Base-by-base conservation (phyloP, 2,797 vertebrate genomes). In the Tinamus major region DNA sequence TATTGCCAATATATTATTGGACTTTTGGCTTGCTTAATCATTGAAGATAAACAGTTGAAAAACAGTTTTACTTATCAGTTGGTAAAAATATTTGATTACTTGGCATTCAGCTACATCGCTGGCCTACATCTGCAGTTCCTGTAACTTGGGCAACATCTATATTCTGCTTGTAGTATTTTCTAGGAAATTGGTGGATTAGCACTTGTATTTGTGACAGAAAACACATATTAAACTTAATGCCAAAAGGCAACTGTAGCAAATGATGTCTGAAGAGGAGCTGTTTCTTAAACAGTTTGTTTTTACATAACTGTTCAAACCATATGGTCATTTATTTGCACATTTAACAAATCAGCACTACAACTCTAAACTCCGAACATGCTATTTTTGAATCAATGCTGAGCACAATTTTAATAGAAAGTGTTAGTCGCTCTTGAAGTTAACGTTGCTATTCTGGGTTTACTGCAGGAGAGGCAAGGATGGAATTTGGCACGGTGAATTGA, bases 81-180 rank as follows among this genome's bases (percentile, higher is more conserved):
- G 97, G 95, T 96, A 96, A 93, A 94, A 95, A 51, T 79, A 55
- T 41, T 91, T 96, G 90, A 88, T 96, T 92, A 96, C 85, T 1
- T 89, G 55, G 76, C 80, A 39, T 1, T 26, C 91, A 92, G 95
- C 96, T 96, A 95, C 91, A 86, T 76, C 92, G 92, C 95, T 95
- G 95, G 95, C 93, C 97, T 97, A 81, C 93, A 94, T 93, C 96
- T 94, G 94, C 82, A 95, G 94, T 84, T 96, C 95, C 94, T 93
- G 94, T 93, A 83, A 75, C 83, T 81, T 58, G 61, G 81, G 44
- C 80, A 96, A 86, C 92, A 79, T 91, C 44, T 80, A 93, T 89
- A 90, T 87, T 94, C 87, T 77, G 72, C 42, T 88, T 21, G 87
- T 49, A 91, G 55, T 88, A 76, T 94, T 94, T 93, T 83, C 89